Conservation (phyloP, 1,140 invertebrate genomes). For the Drosophila funebris region DNA sequence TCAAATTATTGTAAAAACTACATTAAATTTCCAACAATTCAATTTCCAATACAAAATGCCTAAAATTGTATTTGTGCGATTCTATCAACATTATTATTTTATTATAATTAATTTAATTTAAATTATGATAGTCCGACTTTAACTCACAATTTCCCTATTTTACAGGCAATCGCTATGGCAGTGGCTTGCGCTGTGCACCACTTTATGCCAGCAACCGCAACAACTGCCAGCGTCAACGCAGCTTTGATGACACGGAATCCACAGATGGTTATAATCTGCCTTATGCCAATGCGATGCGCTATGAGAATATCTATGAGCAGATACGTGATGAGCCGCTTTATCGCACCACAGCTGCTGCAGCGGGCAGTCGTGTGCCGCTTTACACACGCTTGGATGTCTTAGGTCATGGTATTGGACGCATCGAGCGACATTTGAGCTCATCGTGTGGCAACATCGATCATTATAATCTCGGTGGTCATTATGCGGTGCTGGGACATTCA, state of each 20-base stretch:
- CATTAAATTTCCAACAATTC: too few relatives aligned
- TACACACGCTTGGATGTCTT: constrained; percentile 85
- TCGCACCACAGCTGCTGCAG: constrained; percentile 47
- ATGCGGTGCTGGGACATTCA: constrained; percentile 80
- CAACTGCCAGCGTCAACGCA: constrained; percentile 76
- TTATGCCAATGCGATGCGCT: constrained; percentile 60
- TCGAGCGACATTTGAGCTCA: constrained; percentile 85
- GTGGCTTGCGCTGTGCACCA: constrained; percentile 51
- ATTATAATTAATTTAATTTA: too few relatives aligned
- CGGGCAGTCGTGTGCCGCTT: constrained; percentile 81
- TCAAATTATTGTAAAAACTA: too few relatives aligned
- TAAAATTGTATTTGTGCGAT: too few relatives aligned
- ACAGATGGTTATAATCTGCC: constrained; percentile 80
- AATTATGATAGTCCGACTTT: too few relatives aligned
- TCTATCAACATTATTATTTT: too few relatives aligned
- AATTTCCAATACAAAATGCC: too few relatives aligned
- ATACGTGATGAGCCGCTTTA: constrained; percentile 84
- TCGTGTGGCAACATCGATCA: constrained; percentile 86
- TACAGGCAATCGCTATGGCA: constrained; percentile 72
- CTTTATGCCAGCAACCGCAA: constrained; percentile 56
- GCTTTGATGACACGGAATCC: constrained; percentile 83
- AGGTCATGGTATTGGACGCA: constrained; percentile 85
- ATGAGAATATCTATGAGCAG: constrained; percentile 85
- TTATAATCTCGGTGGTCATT: constrained; percentile 83
- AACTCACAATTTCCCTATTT: not conserved